Evolutionary conservation across 37 sponge, comb jelly and placozoan species (phyloP).

Genomic region (Crambe crambe): DNA sequence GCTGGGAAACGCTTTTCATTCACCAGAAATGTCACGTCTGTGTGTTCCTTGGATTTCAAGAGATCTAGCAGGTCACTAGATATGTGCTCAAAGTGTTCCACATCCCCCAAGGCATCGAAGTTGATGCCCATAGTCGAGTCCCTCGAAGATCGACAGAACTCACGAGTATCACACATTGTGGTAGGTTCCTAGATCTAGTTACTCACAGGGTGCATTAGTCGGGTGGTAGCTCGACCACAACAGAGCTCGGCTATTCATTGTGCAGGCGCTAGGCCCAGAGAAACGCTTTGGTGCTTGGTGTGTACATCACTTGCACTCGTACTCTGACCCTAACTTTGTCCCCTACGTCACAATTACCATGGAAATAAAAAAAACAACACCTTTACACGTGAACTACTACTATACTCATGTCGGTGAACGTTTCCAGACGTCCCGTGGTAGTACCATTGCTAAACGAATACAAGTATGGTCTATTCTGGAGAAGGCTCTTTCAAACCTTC

Average conservation of each 20-base stretch:
- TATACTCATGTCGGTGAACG: neutral
- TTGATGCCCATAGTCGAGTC: conserved; percentile 85
- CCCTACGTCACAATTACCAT: neutral
- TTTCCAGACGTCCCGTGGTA: too few relatives aligned
- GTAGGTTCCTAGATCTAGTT: neutral
- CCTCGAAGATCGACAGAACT: conserved; percentile 82
- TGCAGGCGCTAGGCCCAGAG: too few relatives aligned
- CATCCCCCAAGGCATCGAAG: conserved; percentile 84
- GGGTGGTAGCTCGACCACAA: neutral
- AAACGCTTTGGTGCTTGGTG: too few relatives aligned
- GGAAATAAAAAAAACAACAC: neutral
- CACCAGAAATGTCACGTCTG: conserved; percentile 86
- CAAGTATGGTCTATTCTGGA: conserved; percentile 41
- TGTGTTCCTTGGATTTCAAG: conserved; percentile 56
- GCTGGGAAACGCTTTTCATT: conserved; percentile 53
- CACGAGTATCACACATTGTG: conserved; percentile 74
- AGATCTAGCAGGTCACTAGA: conserved; percentile 77
- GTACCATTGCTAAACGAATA: conserved; percentile 62
- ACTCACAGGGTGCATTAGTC: neutral
- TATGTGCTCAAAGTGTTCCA: conserved; percentile 83
- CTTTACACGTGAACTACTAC: too few relatives aligned
- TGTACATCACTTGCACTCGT: too few relatives aligned
- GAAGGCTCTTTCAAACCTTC: conserved; percentile 48
- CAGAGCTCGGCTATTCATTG: neutral
- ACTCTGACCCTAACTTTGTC: too few relatives aligned